A percentile compares a stretch with the other conserved stretches of the same genome.
phyloP scores from a whole-genome alignment of 2,113 vertebrate genomes.

The Triplophysa rosa region DNA sequence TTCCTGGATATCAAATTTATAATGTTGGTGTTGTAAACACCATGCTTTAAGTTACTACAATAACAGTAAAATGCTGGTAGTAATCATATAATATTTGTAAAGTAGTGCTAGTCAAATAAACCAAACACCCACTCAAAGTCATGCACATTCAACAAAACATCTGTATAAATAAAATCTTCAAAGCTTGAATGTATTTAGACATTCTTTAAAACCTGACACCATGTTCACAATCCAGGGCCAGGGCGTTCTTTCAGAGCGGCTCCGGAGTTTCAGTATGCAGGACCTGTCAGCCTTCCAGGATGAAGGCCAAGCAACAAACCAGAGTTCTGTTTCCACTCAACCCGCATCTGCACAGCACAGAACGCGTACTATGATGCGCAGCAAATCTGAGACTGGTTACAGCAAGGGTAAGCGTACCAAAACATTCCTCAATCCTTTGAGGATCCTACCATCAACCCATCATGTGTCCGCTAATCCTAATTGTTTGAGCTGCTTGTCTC shows the following conservation, averaged over 20 bases:
- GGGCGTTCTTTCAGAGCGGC: constrained; percentile 92
- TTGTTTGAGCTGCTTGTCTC: background rate
- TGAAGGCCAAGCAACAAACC: constrained; percentile 69
- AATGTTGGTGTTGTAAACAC: too few relatives aligned
- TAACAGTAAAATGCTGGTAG: too few relatives aligned
- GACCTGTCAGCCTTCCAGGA: constrained; percentile 88
- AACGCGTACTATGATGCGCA: constrained; percentile 82
- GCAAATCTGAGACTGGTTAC: constrained; percentile 87
- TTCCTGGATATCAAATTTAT: too few relatives aligned
- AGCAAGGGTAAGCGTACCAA: constrained; percentile 73
- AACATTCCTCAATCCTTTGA: background rate
- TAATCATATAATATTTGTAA: background rate
- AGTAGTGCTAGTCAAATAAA: background rate
- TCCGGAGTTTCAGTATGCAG: constrained; percentile 99
- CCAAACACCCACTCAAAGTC: background rate
- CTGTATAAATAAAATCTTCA: background rate
- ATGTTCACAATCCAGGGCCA: constrained; percentile 77
- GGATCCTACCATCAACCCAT: background rate
- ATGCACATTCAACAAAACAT: background rate
- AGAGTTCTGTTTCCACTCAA: constrained; percentile 67
- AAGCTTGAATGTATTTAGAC: background rate
- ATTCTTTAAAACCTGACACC: constrained; percentile 8
- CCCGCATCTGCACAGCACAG: constrained; percentile 79
- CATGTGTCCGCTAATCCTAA: constrained; percentile 23
- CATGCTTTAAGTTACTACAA: too few relatives aligned